Percentiles rank a stretch among this genome's conserved stretches.
Conservation (phyloP, 2,888 invertebrate species). For the Protodeltote pygarga region DNA sequence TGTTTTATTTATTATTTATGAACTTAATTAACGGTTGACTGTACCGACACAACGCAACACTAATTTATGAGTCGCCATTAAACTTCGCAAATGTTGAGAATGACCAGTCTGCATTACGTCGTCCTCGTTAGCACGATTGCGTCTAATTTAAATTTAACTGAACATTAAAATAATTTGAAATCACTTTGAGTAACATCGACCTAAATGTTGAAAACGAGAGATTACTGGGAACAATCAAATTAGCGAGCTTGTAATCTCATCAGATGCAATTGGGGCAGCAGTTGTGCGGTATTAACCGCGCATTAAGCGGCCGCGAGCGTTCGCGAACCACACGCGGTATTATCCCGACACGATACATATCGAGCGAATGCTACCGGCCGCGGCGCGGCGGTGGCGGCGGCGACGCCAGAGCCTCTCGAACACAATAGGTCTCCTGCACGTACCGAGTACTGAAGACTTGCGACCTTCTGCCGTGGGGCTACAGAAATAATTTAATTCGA, state of each 20-base stretch:
- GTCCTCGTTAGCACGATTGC: not conserved
- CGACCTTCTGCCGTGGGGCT: slow-evolving; percentile 29
- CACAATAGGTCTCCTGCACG: slow-evolving; percentile 15
- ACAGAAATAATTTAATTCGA: slow-evolving; percentile 55
- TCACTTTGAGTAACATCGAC: slow-evolving; percentile 13
- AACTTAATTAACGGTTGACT: slow-evolving; percentile 61
- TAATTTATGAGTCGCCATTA: slow-evolving; percentile 15
- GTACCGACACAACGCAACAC: slow-evolving; percentile 22
- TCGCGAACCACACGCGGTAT: slow-evolving; percentile 35
- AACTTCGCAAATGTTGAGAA: not conserved
- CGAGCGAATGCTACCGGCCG: slow-evolving; percentile 52
- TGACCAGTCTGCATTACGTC: not conserved
- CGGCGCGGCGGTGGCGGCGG: no score
- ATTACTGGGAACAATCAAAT: slow-evolving; percentile 44
- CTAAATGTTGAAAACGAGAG: slow-evolving; percentile 9
- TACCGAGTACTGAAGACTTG: slow-evolving; percentile 9
- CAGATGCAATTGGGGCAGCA: slow-evolving; percentile 33
- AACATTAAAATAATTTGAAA: slow-evolving; percentile 16
- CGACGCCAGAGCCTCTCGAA: slow-evolving; percentile 12
- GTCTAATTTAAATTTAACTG: slow-evolving; percentile 10
- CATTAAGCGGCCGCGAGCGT: slow-evolving; percentile 23
- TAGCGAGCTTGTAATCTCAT: slow-evolving; percentile 35
- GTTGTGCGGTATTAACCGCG: slow-evolving; percentile 23
- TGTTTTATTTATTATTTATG: slow-evolving; percentile 67
- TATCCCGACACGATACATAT: slow-evolving; percentile 56